Evolutionary conservation across 2,888 invertebrate genomes (phyloP).

Genomic region (Drosophila rubida): DNA sequence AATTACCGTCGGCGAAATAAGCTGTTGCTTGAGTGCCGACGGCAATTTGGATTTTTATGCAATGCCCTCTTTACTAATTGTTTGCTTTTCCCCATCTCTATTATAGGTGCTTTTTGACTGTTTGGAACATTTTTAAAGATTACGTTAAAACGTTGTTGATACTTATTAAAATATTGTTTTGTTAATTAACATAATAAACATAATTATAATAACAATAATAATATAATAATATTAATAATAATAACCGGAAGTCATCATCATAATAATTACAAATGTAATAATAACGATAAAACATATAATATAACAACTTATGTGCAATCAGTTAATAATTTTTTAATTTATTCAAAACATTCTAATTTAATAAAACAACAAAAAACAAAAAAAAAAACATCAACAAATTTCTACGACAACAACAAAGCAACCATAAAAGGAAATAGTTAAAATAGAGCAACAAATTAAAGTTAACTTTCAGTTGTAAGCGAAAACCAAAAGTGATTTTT

Average conservation of each 20-base stretch:
- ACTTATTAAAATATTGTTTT: constrained; percentile 83
- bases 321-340: constrained; percentile 68
- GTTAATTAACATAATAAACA: constrained; percentile 71
- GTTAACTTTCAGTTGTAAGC: constrained; percentile 76
- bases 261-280: constrained; percentile 59
- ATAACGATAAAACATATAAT: constrained; percentile 45
- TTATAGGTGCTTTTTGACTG: constrained; percentile 85
- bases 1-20: constrained; percentile 39
- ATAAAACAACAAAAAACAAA: constrained; percentile 30
- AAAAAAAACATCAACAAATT: constrained; percentile 49
- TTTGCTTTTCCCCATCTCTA: constrained; percentile 29
- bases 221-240: constrained; percentile 50
- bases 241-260: constrained; percentile 49
- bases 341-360: constrained; percentile 61
- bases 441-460: constrained; percentile 63
- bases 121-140: constrained; percentile 85
- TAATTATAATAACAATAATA: constrained; percentile 46
- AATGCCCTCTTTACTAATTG: constrained; percentile 7
- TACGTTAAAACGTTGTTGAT: constrained; percentile 85
- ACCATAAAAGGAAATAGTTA: constrained; percentile 48
- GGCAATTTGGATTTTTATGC: constrained; percentile 13
- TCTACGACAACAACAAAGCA: constrained; percentile 60
- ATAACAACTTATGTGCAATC: constrained; percentile 74
- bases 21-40: constrained; percentile 30
- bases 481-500: constrained; percentile 81